Evolutionary conservation across 2,888 invertebrate genomes (phyloP).

Genomic region (Oithona nana): DNA sequence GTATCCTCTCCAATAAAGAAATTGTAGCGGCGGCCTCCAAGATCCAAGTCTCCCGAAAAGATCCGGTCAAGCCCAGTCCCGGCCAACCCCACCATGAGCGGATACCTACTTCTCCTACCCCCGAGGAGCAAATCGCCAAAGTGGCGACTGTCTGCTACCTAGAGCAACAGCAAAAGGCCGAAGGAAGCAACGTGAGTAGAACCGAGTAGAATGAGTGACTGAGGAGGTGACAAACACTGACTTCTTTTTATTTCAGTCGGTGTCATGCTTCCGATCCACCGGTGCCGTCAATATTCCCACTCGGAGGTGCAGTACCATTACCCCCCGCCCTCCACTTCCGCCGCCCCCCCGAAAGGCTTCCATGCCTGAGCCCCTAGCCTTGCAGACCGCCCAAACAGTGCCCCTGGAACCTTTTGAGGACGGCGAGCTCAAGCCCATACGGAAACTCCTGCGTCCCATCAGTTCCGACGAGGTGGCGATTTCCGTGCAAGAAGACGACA

Average conservation of each 20-base stretch:
- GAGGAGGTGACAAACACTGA: no score
- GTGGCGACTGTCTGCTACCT: not conserved
- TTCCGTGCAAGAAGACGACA: not conserved
- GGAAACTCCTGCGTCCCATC: not conserved
- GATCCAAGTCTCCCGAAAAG: not conserved
- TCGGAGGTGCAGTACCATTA: not conserved
- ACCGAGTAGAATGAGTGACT: no score
- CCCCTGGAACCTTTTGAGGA: not conserved
- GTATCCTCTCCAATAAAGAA: not conserved
- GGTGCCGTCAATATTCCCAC: not conserved
- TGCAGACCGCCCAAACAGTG: not conserved
- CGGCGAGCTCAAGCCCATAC: not conserved
- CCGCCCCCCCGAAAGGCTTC: not conserved
- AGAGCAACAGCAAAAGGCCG: not conserved
- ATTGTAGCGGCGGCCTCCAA: not conserved
- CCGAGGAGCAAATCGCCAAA: not conserved
- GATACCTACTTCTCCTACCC: not conserved
- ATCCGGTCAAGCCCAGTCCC: not conserved
- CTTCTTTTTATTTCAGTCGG: not conserved
- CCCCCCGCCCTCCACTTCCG: not conserved
- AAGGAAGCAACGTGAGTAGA: not conserved
- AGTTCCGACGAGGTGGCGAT: not conserved
- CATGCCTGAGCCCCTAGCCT: not conserved
- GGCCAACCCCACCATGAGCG: not conserved
- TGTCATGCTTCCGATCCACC: not conserved